Base-by-base conservation (phyloP, 2,888 invertebrate species). In the Drosophila mulleri region DNA sequence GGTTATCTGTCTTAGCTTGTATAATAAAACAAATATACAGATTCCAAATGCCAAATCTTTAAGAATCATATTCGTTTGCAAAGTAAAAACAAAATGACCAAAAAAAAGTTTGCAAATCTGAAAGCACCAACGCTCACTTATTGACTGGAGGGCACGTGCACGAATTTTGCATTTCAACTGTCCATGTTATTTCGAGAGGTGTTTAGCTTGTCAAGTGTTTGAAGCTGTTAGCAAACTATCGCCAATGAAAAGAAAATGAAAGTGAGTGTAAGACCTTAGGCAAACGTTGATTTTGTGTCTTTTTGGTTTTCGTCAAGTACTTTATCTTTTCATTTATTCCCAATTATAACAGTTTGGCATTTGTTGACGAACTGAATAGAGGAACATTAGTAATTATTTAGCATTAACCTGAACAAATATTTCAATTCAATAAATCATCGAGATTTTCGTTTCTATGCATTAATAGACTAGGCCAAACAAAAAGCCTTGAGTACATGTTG, bases 111-210 rank as follows among this genome's bases (percentile, higher is more conserved):
- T 42, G 45, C 23, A 57, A 73, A 52, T 59, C 42, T 45, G 54
- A 59, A 62, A 59, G 65, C 74, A 61, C 45, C 35, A 53, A 54
- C 59, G 59, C 66, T 70, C 50, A 62, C 56, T 69, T 64, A 56
- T 54, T 32, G 41, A 59, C 62, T 63, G 42, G 18, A 39, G 61
- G 67, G 67, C 75, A 70, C 45, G 61, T 67, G 67, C 76, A 76
- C 72, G 76, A 74, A 48, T 62, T 76, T 45, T 53, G 54, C 68
- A 73, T 67, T 66, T 44, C 14, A 61, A 35, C 20, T 71, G 47
- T 59, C 48, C 50, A 69, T 71, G 64, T 75, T 71, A 76, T 76
- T 75, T 76, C 14, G 41, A 47, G 29, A 26, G 71, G 35, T n/a
- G 54, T 48, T 52, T 45, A 57, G 32, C 44, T 57, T 44, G 29